Percentiles rank a stretch among this genome's conserved stretches.
Conservation (phyloP, 2,888 invertebrate species). For the Caenorhabditis imperialis region DNA sequence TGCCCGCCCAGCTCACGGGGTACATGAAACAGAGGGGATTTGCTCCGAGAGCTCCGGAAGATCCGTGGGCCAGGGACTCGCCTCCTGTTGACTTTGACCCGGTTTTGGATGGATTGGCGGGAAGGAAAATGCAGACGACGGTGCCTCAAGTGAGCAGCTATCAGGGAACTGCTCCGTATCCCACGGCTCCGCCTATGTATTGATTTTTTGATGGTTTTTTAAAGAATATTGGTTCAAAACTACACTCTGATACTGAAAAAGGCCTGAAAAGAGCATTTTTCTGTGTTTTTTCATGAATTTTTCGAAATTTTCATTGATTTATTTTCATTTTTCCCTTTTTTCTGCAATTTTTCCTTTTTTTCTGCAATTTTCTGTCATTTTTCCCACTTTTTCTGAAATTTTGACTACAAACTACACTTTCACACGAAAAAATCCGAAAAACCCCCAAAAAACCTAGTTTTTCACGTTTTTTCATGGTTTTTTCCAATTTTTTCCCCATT, state of each 20-base stretch:
- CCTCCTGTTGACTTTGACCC: conserved; percentile 37
- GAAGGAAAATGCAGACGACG: background rate
- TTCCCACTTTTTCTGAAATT: no score
- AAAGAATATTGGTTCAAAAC: background rate
- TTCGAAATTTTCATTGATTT: background rate
- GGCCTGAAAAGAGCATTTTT: background rate
- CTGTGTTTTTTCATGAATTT: background rate
- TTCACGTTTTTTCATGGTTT: no score
- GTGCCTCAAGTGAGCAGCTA: conserved; percentile 2
- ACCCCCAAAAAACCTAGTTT: no score
- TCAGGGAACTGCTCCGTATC: no score
- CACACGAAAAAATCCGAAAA: no score
- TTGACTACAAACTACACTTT: no score
- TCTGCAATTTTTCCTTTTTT: conserved; percentile 8
- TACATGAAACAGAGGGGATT: conserved; percentile 62
- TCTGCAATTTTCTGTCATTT: background rate
- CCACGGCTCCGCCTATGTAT: conserved; percentile 13
- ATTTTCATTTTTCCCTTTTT: conserved; percentile 8
- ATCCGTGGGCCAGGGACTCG: conserved; percentile 42
- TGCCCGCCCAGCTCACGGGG: conserved; percentile 67
- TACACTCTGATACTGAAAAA: background rate
- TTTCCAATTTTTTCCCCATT: no score
- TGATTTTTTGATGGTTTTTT: no score
- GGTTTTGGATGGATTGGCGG: conserved; percentile 9
- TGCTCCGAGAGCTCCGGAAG: conserved; percentile 34